phyloP scores from a whole-genome alignment of 2,113 vertebrate genomes.

The Gadus chalcogrammus region DNA sequence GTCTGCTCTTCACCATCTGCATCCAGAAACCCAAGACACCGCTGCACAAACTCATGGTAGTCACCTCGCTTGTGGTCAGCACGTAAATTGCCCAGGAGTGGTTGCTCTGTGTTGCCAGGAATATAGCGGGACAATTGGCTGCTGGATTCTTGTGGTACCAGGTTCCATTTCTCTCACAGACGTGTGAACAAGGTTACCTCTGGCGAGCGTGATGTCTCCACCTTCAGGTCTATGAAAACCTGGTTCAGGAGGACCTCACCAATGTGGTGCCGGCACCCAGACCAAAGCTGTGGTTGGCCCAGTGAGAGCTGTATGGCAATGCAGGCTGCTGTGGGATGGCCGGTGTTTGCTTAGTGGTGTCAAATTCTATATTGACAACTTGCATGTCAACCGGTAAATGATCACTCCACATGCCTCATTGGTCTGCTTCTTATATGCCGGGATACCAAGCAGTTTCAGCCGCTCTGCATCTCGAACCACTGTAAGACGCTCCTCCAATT shows the following conservation, averaged over 20 bases:
- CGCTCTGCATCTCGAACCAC: not conserved
- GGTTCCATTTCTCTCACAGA: not conserved
- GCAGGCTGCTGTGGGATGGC: not conserved
- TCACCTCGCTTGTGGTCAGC: not conserved
- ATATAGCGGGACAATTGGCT: not conserved
- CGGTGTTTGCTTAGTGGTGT: not conserved
- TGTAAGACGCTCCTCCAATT: constrained; percentile 1
- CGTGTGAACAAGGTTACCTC: not conserved
- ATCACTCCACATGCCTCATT: not conserved
- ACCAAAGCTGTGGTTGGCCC: no score
- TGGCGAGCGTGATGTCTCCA: not conserved
- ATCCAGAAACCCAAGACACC: not conserved
- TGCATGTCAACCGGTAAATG: not conserved
- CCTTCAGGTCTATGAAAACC: not conserved
- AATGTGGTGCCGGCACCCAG: not conserved
- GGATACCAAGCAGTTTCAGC: not conserved
- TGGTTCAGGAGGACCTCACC: not conserved
- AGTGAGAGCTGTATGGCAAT: not conserved
- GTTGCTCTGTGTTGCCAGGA: not conserved
- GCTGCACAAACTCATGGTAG: no score
- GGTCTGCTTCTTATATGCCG: not conserved
- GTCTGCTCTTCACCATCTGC: not conserved
- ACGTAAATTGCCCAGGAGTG: not conserved
- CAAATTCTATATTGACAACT: constrained; percentile 1
- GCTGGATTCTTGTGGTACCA: not conserved